Percentiles rank a stretch among this genome's conserved stretches.
These are phyloP conservation scores for Ceramica pisi DNA, from an alignment of 2,888 invertebrate species.

Conservation along the genomic window DNA sequence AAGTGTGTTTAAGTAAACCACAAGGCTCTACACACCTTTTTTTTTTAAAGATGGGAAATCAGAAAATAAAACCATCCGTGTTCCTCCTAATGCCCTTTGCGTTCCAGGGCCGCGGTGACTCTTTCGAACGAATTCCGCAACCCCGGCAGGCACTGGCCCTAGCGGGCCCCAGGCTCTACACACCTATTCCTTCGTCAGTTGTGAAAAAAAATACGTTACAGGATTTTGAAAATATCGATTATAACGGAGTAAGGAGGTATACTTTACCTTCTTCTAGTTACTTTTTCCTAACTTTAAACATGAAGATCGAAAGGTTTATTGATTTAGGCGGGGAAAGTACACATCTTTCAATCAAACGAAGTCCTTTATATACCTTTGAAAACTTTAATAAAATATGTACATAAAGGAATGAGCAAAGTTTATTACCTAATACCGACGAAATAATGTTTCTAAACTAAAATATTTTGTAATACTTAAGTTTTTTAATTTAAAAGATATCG, in stretches of 20 bases:
- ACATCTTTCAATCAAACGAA: conserved; percentile 37
- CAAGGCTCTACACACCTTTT: too few relatives aligned
- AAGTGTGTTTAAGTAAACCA: background rate
- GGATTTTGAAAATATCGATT: background rate
- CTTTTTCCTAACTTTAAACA: conserved; percentile 36
- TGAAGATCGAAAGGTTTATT: conserved; percentile 46
- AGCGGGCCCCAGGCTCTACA: too few relatives aligned
- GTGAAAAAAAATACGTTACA: too few relatives aligned
- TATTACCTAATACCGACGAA: conserved; percentile 17
- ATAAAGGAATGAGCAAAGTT: conserved; percentile 36
- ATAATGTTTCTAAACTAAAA: conserved; percentile 13
- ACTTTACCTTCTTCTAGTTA: background rate
- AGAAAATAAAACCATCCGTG: too few relatives aligned
- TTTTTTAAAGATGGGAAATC: too few relatives aligned
- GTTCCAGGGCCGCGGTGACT: too few relatives aligned
- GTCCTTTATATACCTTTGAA: conserved; percentile 23
- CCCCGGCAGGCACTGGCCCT: too few relatives aligned
- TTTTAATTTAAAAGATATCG: conserved; percentile 42
- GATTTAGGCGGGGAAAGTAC: conserved; percentile 34
- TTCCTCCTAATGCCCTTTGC: too few relatives aligned
- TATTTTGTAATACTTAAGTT: conserved; percentile 35
- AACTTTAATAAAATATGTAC: conserved; percentile 52
- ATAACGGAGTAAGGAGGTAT: background rate
- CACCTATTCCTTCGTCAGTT: too few relatives aligned
- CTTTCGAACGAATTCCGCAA: too few relatives aligned